phyloP scores from a whole-genome alignment of 2,888 invertebrate genomes.

The Cephus nigrinus region DNA sequence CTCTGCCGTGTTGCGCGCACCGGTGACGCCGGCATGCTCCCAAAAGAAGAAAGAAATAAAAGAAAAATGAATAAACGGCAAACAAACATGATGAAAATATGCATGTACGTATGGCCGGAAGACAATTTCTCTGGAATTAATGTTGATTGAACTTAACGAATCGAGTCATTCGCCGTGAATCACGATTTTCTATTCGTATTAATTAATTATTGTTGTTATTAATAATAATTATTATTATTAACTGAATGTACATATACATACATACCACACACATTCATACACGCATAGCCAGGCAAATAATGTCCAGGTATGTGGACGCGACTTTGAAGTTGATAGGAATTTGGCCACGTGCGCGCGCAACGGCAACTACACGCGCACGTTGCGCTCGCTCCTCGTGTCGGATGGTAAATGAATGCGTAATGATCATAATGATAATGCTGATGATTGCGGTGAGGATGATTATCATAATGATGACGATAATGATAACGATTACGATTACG shows the following conservation, averaged over 20 bases:
- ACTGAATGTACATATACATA: constrained; percentile 65
- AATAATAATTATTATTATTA: constrained; percentile 64
- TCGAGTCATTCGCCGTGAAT: constrained; percentile 60
- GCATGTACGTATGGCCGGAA: constrained; percentile 27
- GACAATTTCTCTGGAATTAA: constrained; percentile 42
- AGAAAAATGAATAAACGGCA: constrained; percentile 10
- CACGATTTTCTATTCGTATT: constrained; percentile 65
- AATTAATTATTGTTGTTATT: constrained; percentile 65
- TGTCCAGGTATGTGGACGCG: constrained; percentile 32
- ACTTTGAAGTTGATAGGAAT: constrained; percentile 32
- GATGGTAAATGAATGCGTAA: neutral
- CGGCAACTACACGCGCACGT: neutral
- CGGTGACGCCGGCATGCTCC: neutral
- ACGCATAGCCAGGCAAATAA: constrained; percentile 24
- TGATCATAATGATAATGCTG: neutral
- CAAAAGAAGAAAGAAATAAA: neutral
- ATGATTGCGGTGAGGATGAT: neutral
- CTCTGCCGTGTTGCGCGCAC: neutral
- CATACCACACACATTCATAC: constrained; percentile 53
- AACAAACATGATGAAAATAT: neutral
- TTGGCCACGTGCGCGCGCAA: constrained; percentile 37
- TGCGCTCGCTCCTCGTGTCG: neutral
- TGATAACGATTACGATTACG: neutral
- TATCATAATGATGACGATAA: neutral
- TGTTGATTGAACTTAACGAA: constrained; percentile 51